Percentiles rank a stretch among this genome's conserved stretches.
These are phyloP conservation scores for Meandrina meandrites DNA, from an alignment of 92 coral and sea anemone genomes.

Conservation along the genomic window DNA sequence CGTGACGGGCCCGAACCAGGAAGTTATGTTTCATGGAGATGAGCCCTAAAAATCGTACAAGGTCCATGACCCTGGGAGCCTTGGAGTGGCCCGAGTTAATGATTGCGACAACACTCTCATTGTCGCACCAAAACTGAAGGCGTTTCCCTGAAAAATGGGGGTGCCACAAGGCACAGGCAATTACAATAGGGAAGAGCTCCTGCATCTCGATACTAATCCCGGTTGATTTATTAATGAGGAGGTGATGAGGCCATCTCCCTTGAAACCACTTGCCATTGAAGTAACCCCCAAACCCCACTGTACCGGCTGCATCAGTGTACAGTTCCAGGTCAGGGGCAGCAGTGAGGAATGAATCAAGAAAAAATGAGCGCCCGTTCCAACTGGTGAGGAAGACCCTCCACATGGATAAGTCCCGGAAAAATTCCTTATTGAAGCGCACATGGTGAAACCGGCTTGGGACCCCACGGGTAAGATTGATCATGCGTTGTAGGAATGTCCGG, in stretches of 20 bases:
- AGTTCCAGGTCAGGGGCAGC: conserved; percentile 34
- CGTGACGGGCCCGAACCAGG: conserved; percentile 45
- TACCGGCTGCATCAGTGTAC: conserved; percentile 61
- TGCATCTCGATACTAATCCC: conserved; percentile 69
- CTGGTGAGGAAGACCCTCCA: conserved; percentile 52
- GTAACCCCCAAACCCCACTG: conserved; percentile 55
- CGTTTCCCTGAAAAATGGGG: conserved; percentile 30
- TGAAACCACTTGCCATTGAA: conserved; percentile 61
- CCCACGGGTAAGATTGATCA: conserved; percentile 54
- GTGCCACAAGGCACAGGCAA: conserved; percentile 9
- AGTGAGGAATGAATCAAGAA: conserved; percentile 39
- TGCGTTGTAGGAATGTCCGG: conserved; percentile 55
- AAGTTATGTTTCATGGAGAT: conserved; percentile 43
- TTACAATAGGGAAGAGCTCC: conserved; percentile 45
- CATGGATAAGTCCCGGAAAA: conserved; percentile 53
- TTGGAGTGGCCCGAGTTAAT: conserved; percentile 54
- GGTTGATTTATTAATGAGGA: conserved; percentile 20
- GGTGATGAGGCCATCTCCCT: conserved; percentile 52
- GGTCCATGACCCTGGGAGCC: conserved; percentile 49
- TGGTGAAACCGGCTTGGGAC: conserved; percentile 41
- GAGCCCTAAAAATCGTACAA: conserved; percentile 30
- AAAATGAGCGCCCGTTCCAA: conserved; percentile 60
- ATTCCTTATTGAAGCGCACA: conserved; percentile 38
- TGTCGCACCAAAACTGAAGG: conserved; percentile 49
- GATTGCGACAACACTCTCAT: conserved; percentile 46